Conservation (phyloP, 2,888 invertebrate species). For the Brenthis ino region DNA sequence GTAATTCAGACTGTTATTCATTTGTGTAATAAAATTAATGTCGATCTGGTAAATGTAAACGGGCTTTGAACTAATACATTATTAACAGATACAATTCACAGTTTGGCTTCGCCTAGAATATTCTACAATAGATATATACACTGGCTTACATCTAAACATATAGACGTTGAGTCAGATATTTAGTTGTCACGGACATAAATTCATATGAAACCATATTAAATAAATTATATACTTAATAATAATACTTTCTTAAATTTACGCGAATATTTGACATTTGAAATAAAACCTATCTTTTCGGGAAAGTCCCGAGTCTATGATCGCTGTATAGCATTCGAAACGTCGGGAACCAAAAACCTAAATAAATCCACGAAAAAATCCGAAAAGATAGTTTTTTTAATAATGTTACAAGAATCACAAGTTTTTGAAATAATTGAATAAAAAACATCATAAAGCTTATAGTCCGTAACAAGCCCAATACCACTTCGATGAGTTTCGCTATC, state of each 20-base stretch:
- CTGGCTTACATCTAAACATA: conserved; percentile 38
- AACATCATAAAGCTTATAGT: neutral
- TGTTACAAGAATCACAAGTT: too few relatives aligned
- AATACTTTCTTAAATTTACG: too few relatives aligned
- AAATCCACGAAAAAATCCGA: too few relatives aligned
- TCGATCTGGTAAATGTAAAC: conserved; percentile 28
- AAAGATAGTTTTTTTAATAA: too few relatives aligned
- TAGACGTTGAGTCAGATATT: conserved; percentile 20
- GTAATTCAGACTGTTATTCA: neutral
- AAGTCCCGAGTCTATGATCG: too few relatives aligned
- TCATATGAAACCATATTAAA: neutral
- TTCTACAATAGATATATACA: conserved; percentile 47
- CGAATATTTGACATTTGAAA: too few relatives aligned
- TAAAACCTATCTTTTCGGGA: too few relatives aligned
- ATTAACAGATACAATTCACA: conserved; percentile 38
- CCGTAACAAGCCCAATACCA: conserved; percentile 12
- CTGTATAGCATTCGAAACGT: too few relatives aligned
- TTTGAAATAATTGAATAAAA: too few relatives aligned
- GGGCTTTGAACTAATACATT: conserved; percentile 15
- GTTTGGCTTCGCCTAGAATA: conserved; percentile 64
- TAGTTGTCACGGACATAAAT: neutral
- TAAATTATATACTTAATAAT: too few relatives aligned
- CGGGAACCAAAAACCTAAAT: too few relatives aligned
- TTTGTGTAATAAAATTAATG: neutral
- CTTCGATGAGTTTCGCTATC: conserved; percentile 16